Evolutionary conservation across 2,797 vertebrate genomes (phyloP), one percentile per base, ranked within the genome.

Genomic region (Holocentrus rufus): DNA sequence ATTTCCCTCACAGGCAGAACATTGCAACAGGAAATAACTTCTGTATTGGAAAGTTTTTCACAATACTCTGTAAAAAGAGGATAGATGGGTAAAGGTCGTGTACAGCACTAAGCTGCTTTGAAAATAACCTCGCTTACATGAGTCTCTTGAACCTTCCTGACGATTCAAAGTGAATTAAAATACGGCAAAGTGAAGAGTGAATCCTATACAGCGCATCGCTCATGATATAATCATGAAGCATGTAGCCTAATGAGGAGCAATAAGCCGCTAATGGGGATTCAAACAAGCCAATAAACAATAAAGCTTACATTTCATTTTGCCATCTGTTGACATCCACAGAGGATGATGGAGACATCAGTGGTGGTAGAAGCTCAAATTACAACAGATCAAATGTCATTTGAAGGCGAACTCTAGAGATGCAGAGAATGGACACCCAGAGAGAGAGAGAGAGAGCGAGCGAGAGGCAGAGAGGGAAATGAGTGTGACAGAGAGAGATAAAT

Each of bases 1-100:
- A 57, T 88, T 83, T 81, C 64, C 23, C 36, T 81, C 59, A 30
- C 47, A 74, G 81, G 68, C 65, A 70, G 73, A 84, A 67, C 67
- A 65, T 54, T 69, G 58, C 59, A 17, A 65, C 74, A 78, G 76
- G 71, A 85, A 87, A 82, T 76, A 25, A 65, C 80, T 25, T 31
- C 15, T 31, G 30, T 65, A 60, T 78, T 30, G 27, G 67, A 73
- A 76, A 65, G 69, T 82, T 68, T 47, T 36, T 66, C 60, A 76
- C 67, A 72, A 50, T 68, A 14, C 55, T 60, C 74, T 76, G 34
- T 31, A 20, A 39, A 27, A 76, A 50, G 64, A 56, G 27, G 18
- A 72, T 22, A 25, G 59, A 56, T 83, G 60, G 1, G 4, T 73
- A 46, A 60, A 34, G 25, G 57, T 42, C 69, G 31, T n/a, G 18